Evolutionary conservation across 2,113 vertebrate species (phyloP).

Genomic region (Lathamus discolor): DNA sequence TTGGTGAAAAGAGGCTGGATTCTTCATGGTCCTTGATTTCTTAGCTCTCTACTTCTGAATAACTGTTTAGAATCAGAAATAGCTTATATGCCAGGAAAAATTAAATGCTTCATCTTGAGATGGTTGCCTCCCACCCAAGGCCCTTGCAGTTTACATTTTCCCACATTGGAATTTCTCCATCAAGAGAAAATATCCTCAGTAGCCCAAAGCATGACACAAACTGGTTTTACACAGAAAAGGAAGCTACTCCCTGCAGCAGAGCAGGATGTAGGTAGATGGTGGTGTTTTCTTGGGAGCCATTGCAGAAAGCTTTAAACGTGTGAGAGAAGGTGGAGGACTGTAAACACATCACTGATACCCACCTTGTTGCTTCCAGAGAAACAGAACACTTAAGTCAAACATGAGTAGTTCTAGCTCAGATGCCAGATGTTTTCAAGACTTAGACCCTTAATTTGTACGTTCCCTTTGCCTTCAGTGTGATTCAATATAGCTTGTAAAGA

Average conservation of each 20-base stretch:
- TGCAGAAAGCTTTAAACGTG: neutral
- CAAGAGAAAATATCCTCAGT: neutral
- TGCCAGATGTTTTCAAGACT: neutral
- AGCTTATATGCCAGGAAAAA: neutral
- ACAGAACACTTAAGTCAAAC: neutral
- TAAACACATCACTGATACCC: neutral
- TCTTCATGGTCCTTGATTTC: constrained; percentile 4
- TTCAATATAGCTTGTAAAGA: neutral
- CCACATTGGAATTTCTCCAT: neutral
- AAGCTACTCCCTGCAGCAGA: neutral
- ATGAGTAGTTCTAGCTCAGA: neutral
- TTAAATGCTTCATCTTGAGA: neutral
- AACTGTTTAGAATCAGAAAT: neutral
- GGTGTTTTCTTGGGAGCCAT: neutral
- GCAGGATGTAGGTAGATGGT: neutral
- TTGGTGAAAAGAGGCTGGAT: neutral
- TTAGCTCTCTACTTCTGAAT: neutral
- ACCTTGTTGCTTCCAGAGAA: neutral
- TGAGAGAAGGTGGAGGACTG: neutral
- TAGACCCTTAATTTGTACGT: neutral
- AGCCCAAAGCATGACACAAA: neutral
- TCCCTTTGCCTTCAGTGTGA: neutral
- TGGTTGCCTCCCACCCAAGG: neutral
- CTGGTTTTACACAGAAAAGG: neutral
- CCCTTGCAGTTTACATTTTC: neutral